phyloP scores from a whole-genome alignment of 2,113 vertebrate genomes.

The Dissostichus mawsoni region DNA sequence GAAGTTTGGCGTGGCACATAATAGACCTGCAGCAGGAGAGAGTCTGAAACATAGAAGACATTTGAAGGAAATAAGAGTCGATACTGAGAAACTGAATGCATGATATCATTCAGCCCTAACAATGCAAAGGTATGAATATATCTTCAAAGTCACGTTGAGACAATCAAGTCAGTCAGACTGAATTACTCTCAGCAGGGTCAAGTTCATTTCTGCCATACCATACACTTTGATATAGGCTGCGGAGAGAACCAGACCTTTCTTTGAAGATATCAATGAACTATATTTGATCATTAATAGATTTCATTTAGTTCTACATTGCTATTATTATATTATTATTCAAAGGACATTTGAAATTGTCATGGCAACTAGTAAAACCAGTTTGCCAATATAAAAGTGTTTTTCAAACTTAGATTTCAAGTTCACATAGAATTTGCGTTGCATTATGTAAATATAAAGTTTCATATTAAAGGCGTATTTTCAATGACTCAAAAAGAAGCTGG shows the following conservation, averaged over 20 bases:
- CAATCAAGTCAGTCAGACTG: background rate
- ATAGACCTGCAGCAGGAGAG: conserved; percentile 38
- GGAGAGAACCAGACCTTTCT: background rate
- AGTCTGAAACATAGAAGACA: conserved; percentile 5
- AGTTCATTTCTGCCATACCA: background rate
- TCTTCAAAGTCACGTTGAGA: background rate
- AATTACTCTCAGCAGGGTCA: background rate
- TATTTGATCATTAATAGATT: no score
- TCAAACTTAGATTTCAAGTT: no score
- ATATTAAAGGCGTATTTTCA: background rate
- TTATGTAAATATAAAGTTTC: no score
- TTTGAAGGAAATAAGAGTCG: background rate
- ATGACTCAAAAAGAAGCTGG: background rate
- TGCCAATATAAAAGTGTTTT: no score
- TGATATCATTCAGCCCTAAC: background rate
- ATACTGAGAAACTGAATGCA: background rate
- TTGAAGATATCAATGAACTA: background rate
- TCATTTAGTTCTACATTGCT: background rate
- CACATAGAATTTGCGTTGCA: no score
- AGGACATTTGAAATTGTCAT: no score
- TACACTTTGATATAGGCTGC: background rate
- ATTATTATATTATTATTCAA: no score
- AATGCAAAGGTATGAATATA: background rate
- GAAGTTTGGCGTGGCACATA: conserved; percentile 34
- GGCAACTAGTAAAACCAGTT: no score